phyloP scores from a whole-genome alignment of 2,888 invertebrate species.

The Vannuccia rotundouncinata region DNA sequence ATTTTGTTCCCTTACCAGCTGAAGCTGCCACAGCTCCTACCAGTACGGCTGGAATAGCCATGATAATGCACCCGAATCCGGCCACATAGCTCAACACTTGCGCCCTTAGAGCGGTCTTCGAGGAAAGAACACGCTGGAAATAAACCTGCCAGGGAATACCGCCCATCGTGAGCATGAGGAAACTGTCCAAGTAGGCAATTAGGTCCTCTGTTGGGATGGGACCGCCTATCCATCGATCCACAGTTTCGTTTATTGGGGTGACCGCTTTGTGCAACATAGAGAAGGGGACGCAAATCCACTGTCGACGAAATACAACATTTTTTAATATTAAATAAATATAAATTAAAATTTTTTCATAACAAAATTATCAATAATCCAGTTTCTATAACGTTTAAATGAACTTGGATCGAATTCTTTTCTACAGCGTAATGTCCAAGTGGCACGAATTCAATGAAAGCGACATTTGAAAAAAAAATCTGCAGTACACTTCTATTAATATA shows the following conservation, averaged over 20 bases:
- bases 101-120: conserved; percentile 84
- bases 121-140: conserved; percentile 77
- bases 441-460: too few species aligned
- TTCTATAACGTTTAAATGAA: too few species aligned
- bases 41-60: conserved; percentile 92
- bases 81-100: conserved; percentile 91
- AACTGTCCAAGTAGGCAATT: conserved; percentile 58
- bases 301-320: too few species aligned
- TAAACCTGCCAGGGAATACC: conserved; percentile 91
- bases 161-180: conserved; percentile 79
- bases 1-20: conserved; percentile 78
- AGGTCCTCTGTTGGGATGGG: background rate
- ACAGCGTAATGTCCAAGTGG: too few species aligned
- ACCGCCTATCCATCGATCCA: background rate
- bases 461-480: too few species aligned
- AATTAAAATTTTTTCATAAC: too few species aligned
- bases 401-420: too few species aligned
- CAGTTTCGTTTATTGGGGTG: conserved; percentile 60
- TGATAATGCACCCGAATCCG: conserved; percentile 84
- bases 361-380: too few species aligned
- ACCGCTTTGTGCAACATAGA: conserved; percentile 81
- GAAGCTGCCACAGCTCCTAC: conserved; percentile 94
- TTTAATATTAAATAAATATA: too few species aligned
- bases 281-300: conserved; percentile 93
- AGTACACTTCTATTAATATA: too few species aligned